These are phyloP conservation scores for Porites rus DNA, from an alignment of 92 coral and sea anemone species.

Conservation along the genomic window DNA sequence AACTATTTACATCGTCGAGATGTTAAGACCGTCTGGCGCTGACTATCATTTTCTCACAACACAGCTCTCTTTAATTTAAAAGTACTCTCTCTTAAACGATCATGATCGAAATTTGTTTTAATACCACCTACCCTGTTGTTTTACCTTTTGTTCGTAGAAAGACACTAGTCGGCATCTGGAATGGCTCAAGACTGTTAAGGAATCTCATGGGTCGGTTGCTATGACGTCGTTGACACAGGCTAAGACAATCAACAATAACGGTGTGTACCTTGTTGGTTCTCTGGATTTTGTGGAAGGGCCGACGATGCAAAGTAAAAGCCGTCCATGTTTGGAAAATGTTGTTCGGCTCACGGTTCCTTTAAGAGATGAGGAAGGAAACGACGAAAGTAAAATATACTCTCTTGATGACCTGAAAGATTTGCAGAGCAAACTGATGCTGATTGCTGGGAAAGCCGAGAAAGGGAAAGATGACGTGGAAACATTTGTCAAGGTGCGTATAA, in stretches of 20 bases:
- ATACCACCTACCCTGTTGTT: background rate
- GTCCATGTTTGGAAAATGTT: slow-evolving; percentile 12
- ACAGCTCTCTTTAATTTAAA: no score
- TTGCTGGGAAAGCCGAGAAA: slow-evolving; percentile 69
- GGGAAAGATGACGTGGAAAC: slow-evolving; percentile 67
- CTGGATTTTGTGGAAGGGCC: background rate
- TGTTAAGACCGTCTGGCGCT: no score
- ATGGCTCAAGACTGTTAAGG: slow-evolving; percentile 69
- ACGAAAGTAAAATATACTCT: slow-evolving; percentile 11
- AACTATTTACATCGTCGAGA: no score
- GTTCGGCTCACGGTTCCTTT: slow-evolving; percentile 48
- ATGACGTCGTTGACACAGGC: slow-evolving; percentile 66
- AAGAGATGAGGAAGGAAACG: background rate
- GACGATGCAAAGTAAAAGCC: background rate
- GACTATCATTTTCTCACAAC: no score
- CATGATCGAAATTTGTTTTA: no score
- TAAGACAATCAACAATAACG: slow-evolving; percentile 67
- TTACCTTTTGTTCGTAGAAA: background rate
- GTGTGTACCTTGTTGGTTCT: slow-evolving; percentile 58
- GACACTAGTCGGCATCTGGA: slow-evolving; percentile 56
- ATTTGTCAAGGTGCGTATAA: slow-evolving; percentile 55
- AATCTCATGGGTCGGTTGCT: slow-evolving; percentile 79
- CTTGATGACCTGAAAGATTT: slow-evolving; percentile 78
- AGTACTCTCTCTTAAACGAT: no score
- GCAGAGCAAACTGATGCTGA: slow-evolving; percentile 81